These are phyloP conservation scores for Hartigia nigra DNA, from an alignment of 2,888 invertebrate genomes.

Conservation along the genomic window DNA sequence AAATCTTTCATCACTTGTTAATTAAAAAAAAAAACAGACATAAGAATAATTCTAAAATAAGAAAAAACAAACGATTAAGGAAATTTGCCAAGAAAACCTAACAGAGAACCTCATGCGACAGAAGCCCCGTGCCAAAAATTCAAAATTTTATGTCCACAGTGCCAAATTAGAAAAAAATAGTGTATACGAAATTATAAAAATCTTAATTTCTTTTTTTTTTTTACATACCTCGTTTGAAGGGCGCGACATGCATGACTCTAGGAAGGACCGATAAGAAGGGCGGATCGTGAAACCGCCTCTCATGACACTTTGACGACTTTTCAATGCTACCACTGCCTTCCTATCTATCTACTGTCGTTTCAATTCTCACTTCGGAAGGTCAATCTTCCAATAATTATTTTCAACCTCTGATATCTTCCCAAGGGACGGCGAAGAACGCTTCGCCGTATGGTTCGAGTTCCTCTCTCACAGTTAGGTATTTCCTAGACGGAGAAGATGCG, in stretches of 20 bases:
- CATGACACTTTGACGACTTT: constrained; percentile 64
- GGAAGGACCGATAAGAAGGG: constrained; percentile 63
- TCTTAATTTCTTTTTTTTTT: neutral
- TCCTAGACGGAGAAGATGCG: neutral
- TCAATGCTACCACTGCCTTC: constrained; percentile 52
- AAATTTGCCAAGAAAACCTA: neutral
- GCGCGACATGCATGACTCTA: constrained; percentile 66
- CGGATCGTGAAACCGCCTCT: constrained; percentile 66
- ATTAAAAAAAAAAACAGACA: neutral
- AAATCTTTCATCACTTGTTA: neutral
- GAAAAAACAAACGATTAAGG: neutral
- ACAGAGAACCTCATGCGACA: neutral
- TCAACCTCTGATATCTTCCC: neutral
- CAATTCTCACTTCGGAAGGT: neutral
- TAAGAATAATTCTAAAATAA: neutral
- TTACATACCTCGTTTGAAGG: constrained; percentile 62
- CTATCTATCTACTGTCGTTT: constrained; percentile 12
- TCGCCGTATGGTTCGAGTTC: neutral
- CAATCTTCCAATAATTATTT: neutral
- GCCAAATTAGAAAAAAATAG: neutral
- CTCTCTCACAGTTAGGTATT: neutral
- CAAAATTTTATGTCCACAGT: neutral
- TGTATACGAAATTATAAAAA: constrained; percentile 17
- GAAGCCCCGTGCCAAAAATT: neutral
- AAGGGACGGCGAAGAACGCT: neutral